These are phyloP conservation scores for human (Homo sapiens) DNA, from an alignment of 2,113 vertebrate species.

Conservation along the genomic window DNA sequence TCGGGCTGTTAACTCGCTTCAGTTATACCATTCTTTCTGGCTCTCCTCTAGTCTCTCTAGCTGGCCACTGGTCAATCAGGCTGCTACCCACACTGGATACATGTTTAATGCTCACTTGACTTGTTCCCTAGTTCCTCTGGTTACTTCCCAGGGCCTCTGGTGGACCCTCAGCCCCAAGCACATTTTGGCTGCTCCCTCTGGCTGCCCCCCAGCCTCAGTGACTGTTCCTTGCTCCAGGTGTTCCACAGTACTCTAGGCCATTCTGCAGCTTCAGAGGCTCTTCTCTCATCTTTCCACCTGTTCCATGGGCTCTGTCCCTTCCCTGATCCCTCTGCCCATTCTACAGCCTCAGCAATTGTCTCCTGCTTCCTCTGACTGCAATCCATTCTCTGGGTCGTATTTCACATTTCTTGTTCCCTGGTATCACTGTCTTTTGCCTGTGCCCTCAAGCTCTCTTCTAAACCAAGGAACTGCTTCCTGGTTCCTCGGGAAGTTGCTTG, in stretches of 20 bases:
- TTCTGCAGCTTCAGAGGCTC: not conserved
- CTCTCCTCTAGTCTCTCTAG: not conserved
- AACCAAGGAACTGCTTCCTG: not conserved
- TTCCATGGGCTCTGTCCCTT: not conserved
- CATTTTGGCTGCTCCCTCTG: not conserved
- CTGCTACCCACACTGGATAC: not conserved
- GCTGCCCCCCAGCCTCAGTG: not conserved
- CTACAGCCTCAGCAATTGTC: not conserved
- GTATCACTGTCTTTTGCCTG: not conserved
- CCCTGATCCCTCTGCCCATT: not conserved
- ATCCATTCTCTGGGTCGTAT: not conserved
- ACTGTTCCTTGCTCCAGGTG: not conserved
- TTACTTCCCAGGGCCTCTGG: not conserved
- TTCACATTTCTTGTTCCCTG: not conserved
- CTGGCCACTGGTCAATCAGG: not conserved
- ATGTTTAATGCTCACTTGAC: not conserved
- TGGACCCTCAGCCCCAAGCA: not conserved
- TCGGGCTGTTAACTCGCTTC: not conserved
- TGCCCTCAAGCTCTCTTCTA: not conserved
- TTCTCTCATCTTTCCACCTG: not conserved
- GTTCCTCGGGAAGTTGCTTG: not conserved
- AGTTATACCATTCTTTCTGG: not conserved
- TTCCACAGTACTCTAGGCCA: not conserved
- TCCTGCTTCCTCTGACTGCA: not conserved
- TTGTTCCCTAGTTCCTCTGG: not conserved